phyloP scores from a whole-genome alignment of 2,113 vertebrate genomes.

The Aleadryas rufinucha region DNA sequence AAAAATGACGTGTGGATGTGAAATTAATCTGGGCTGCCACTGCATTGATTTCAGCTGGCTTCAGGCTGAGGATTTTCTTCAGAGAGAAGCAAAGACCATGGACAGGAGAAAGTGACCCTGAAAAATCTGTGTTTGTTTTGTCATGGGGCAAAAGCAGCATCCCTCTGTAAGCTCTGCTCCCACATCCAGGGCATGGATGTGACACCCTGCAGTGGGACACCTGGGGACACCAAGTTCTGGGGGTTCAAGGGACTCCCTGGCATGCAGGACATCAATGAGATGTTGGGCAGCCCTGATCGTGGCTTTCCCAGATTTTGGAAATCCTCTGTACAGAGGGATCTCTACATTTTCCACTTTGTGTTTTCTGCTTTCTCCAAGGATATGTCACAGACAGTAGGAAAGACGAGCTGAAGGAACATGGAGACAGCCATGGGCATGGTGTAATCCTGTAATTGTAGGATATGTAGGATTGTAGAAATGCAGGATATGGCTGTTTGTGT shows the following conservation, averaged over 20 bases:
- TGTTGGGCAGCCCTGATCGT: background rate
- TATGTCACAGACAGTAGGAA: rapidly evolving
- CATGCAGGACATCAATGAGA: rapidly evolving
- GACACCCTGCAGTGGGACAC: background rate
- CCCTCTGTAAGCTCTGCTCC: background rate
- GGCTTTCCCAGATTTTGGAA: background rate
- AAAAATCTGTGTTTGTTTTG: background rate
- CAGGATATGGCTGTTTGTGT: background rate
- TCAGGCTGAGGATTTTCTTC: background rate
- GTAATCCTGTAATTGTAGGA: background rate
- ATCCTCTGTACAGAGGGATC: background rate
- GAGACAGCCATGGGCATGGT: background rate
- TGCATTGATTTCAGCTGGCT: background rate
- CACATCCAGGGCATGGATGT: too few species aligned
- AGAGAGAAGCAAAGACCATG: background rate
- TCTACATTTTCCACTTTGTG: background rate
- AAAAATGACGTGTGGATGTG: background rate
- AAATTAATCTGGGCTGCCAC: constrained; percentile 20
- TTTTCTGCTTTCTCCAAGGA: background rate
- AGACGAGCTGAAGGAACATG: background rate
- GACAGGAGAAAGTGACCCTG: background rate
- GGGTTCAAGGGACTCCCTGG: background rate
- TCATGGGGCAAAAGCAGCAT: rapidly evolving
- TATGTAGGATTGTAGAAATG: background rate
- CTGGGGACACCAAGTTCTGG: background rate